phyloP scores from a whole-genome alignment of 2,113 vertebrate genomes.

The Noturus placidus region DNA sequence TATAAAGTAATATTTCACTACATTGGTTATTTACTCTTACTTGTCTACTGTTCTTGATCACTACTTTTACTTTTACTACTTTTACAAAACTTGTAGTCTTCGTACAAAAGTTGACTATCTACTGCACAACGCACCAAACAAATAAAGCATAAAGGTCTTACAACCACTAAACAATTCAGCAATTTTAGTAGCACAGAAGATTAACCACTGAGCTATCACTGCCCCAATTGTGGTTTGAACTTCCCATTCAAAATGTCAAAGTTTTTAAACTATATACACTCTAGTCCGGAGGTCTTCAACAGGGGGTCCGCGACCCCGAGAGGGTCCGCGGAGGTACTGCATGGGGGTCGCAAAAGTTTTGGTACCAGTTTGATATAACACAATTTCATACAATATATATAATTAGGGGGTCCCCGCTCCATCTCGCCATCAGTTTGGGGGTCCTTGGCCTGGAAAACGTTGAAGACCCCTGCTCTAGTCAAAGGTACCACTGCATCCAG shows the following conservation, averaged over 20 bases:
- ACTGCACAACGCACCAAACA: background rate
- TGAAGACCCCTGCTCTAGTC: too few species aligned
- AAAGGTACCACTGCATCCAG: background rate
- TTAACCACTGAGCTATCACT: background rate
- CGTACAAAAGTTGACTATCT: background rate
- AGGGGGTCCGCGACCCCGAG: too few species aligned
- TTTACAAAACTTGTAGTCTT: background rate
- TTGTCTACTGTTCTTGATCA: background rate
- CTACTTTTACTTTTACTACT: background rate
- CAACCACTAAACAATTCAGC: background rate
- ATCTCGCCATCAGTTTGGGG: too few species aligned
- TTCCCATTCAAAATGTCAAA: background rate
- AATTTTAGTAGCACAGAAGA: background rate
- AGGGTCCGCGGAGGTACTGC: too few species aligned
- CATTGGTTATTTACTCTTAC: background rate
- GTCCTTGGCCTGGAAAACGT: too few species aligned
- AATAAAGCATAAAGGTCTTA: background rate
- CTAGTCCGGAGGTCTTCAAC: too few species aligned
- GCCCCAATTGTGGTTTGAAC: background rate
- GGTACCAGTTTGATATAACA: too few species aligned
- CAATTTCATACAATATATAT: too few species aligned
- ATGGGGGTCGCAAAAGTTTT: too few species aligned
- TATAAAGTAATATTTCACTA: background rate
- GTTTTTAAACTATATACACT: background rate
- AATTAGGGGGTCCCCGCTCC: too few species aligned